Evolutionary conservation across 2,888 invertebrate species (phyloP).

Genomic region (Galerucella nymphaeae): DNA sequence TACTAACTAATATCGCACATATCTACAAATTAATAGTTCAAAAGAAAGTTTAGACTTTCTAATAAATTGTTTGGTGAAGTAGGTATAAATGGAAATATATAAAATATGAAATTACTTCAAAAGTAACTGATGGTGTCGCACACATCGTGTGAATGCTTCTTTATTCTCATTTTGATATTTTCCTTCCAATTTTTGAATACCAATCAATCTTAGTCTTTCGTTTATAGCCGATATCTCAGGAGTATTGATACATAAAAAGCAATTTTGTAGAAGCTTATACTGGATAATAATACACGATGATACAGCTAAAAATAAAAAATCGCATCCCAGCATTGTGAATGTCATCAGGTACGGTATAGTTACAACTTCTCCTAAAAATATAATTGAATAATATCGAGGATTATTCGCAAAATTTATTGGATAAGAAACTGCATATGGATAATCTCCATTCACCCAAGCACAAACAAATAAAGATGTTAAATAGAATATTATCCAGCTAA

Average conservation of each 20-base stretch:
- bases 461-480: neutral
- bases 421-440: constrained; percentile 15
- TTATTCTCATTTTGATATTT: constrained; percentile 12
- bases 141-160: constrained; percentile 21
- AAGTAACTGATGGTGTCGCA: constrained; percentile 22
- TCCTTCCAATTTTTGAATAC: neutral
- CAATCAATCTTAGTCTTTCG: constrained; percentile 11
- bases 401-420: neutral
- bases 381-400: constrained; percentile 1
- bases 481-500: neutral
- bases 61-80: too few relatives aligned
- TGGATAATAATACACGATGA: constrained; percentile 15
- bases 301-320: constrained; percentile 12
- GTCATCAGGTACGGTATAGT: neutral
- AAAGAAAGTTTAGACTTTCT: too few relatives aligned
- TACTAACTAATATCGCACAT: too few relatives aligned
- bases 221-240: constrained; percentile 4
- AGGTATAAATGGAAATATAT: too few relatives aligned
- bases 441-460: neutral
- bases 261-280: constrained; percentile 19
- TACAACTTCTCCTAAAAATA: constrained; percentile 6
- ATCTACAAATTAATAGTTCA: too few relatives aligned
- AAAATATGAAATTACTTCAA: constrained; percentile 1
- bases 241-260: constrained; percentile 10
- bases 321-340: constrained; percentile 14